Evolutionary conservation across 2,888 invertebrate species (phyloP).

Genomic region (Marronus borbonicus): DNA sequence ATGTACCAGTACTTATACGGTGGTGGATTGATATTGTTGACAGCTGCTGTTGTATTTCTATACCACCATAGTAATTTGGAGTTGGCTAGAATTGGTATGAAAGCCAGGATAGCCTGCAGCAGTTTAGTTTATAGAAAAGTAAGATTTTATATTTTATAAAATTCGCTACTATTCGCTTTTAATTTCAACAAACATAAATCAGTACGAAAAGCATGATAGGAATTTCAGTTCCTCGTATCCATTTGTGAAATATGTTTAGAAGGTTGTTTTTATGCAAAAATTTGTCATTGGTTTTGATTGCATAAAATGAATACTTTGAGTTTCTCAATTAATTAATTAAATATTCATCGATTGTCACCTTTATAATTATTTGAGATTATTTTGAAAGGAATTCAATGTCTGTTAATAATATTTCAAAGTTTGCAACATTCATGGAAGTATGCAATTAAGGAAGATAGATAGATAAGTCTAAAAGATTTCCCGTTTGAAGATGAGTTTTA

Average conservation of each 20-base stretch:
- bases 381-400: too few species aligned
- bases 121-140: constrained; percentile 87
- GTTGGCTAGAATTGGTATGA: constrained; percentile 81
- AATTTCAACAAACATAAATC: too few species aligned
- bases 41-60: constrained; percentile 76
- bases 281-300: background rate
- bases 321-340: too few species aligned
- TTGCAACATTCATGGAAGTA: too few species aligned
- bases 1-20: constrained; percentile 70
- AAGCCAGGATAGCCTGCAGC: constrained; percentile 83
- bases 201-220: background rate
- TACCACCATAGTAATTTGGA: constrained; percentile 77
- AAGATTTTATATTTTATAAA: constrained; percentile 42
- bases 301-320: background rate
- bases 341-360: too few species aligned
- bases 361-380: too few species aligned
- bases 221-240: background rate
- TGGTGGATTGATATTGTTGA: constrained; percentile 75
- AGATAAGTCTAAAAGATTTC: too few species aligned
- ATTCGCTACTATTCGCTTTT: background rate
- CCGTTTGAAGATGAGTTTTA: too few species aligned
- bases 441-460: too few species aligned
- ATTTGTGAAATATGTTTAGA: background rate
- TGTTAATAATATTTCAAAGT: too few species aligned
- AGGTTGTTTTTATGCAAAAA: constrained; percentile 11